Evolutionary conservation across 2,888 invertebrate species (phyloP).

Genomic region (Zelleria hepariella): DNA sequence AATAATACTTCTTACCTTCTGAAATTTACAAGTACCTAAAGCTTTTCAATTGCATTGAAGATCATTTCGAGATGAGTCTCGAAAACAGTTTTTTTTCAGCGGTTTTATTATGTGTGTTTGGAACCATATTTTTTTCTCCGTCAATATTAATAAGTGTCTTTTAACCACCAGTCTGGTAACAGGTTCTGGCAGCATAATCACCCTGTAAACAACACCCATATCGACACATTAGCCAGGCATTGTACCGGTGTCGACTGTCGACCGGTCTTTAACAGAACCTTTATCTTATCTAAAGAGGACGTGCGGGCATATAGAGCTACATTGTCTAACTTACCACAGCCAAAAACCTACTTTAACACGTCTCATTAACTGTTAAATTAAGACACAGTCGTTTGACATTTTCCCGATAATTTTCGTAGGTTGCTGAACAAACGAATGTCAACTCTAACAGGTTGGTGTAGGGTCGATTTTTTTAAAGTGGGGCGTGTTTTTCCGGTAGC

Average conservation of each 20-base stretch:
- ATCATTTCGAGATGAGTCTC: no score
- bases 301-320: slow-evolving; percentile 61
- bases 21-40: no score
- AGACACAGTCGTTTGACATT: slow-evolving; percentile 17
- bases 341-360: slow-evolving; percentile 20
- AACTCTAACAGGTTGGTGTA: slow-evolving; percentile 13
- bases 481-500: slow-evolving; percentile 49
- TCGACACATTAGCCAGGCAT: slow-evolving; percentile 54
- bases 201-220: slow-evolving; percentile 40
- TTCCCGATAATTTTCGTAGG: slow-evolving; percentile 23
- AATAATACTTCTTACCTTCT: no score
- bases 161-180: no score
- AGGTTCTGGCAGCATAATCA: background rate
- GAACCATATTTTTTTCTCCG: no score
- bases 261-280: slow-evolving; percentile 47
- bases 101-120: no score
- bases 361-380: fast-evolving
- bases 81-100: no score
- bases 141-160: no score
- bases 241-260: no score
- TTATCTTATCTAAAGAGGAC: slow-evolving; percentile 73
- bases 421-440: slow-evolving; percentile 30
- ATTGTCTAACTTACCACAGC: slow-evolving; percentile 34
- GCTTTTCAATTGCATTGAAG: no score
- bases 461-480: slow-evolving; percentile 24